Base-by-base conservation (phyloP, 1,140 invertebrate genomes). In the Diabrotica virgifera region DNA sequence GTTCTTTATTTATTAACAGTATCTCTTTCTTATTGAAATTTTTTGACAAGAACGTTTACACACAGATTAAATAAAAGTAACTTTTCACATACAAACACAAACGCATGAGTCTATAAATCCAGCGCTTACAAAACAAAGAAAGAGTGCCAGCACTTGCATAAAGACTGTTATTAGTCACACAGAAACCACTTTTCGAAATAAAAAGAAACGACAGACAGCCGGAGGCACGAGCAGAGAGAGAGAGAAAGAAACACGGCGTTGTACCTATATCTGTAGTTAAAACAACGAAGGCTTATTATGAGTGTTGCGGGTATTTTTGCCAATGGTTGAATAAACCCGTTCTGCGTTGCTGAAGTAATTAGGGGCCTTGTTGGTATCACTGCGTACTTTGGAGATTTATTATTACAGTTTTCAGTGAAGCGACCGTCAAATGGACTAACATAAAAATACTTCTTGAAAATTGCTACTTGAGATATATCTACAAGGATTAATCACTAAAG, bases 241-340 rank as follows among this genome's bases (percentile, higher is more conserved):
- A 46, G 40, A 46, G n/a, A 46, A 46, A 46, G 8, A 46, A 3
- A n/a, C 40, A n/a, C 40, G 40, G 8, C 40, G n/a, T 46, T 46
- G 40, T 10, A 46, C 40, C 40, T 46, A 46, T 46, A 46, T 46
- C 40, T 46, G 40, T 46, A 46, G 8, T 46, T 46, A 46, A n/a
- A 46, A 46, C 8, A 46, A 46, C 40, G 24, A 24, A 24, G 4
- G 40, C 40, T 46, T 46, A 46, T 46, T 46, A n/a, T 46, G n/a
- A 46, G 40, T n/a, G 40, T 10, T 10, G 40, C 8, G 5, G 8
- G 40, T 57, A 57, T 57, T 57, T 57, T 57, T 57, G 36, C 55
- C 36, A 12, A 36, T 57, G 55, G 55, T 57, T 57, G 55, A 57
- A 57, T 57, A 40, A 57, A 57, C 55, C 35, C 55, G 55, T 57